phyloP scores from a whole-genome alignment of 2,113 vertebrate genomes.

The Hoplias malabaricus region DNA sequence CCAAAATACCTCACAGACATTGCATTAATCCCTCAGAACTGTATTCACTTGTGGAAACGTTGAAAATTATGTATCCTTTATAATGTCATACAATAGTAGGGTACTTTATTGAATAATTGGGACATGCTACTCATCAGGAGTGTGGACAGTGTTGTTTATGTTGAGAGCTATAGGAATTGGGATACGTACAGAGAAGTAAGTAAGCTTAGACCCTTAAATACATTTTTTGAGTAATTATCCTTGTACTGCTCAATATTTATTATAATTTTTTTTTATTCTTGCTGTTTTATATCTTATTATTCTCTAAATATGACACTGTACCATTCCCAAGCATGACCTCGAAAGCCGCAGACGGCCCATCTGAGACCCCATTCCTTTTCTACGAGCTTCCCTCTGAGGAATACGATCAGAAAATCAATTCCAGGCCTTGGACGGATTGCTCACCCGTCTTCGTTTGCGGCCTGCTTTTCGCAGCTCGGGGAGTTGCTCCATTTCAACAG shows the following conservation, averaged over 20 bases:
- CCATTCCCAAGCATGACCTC: background rate
- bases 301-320: background rate
- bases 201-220: background rate
- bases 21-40: too few species aligned
- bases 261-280: background rate
- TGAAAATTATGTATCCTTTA: too few species aligned
- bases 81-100: too few species aligned
- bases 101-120: too few species aligned
- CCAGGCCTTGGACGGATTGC: background rate
- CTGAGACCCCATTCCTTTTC: constrained; percentile 2
- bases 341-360: background rate
- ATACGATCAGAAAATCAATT: constrained; percentile 12
- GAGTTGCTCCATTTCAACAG: constrained; percentile 25
- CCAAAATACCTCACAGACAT: too few species aligned
- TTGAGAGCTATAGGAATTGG: too few species aligned
- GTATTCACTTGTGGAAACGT: too few species aligned
- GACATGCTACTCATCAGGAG: too few species aligned
- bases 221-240: too few species aligned
- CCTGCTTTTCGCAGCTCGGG: constrained; percentile 13
- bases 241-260: background rate
- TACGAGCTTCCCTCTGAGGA: background rate
- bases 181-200: too few species aligned
- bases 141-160: too few species aligned
- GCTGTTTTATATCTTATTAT: background rate
- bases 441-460: constrained; percentile 3